Conservation (phyloP, 2,797 vertebrate species). For the Ispidina picta region DNA sequence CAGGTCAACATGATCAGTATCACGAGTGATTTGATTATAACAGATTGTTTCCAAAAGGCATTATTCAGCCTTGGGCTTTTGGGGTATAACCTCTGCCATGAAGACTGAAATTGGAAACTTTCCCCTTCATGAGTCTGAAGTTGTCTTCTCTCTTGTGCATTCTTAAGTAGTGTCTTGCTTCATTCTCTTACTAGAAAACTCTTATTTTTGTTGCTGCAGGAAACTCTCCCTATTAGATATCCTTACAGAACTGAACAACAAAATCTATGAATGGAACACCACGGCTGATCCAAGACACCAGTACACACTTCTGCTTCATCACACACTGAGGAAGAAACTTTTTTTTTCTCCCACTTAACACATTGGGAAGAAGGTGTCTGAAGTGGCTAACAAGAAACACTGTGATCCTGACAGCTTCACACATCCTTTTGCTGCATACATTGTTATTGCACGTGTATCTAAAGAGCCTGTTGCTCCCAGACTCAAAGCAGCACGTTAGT, state of each 20-base stretch:
- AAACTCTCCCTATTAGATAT: conserved; percentile 80
- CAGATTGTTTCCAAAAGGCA: neutral
- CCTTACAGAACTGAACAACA: conserved; percentile 83
- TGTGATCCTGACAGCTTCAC: neutral
- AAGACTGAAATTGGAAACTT: neutral
- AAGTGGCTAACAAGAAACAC: neutral
- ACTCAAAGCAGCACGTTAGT: neutral
- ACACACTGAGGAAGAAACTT: conserved; percentile 88
- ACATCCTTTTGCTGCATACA: neutral
- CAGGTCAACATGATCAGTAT: neutral
- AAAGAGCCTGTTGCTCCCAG: neutral
- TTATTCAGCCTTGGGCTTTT: neutral
- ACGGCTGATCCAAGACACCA: conserved; percentile 55
- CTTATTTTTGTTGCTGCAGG: conserved; percentile 76
- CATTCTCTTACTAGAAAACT: neutral
- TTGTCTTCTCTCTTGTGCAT: neutral
- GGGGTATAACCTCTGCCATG: neutral
- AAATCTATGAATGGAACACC: conserved; percentile 82
- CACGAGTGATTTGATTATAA: neutral
- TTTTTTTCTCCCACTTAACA: conserved; percentile 72
- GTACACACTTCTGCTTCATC: conserved; percentile 82
- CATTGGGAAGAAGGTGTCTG: neutral
- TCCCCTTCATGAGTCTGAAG: neutral
- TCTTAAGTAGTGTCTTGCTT: neutral
- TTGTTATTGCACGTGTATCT: neutral